phyloP scores from a whole-genome alignment of 2,888 invertebrate species.

The Caenorhabditis wallacei region DNA sequence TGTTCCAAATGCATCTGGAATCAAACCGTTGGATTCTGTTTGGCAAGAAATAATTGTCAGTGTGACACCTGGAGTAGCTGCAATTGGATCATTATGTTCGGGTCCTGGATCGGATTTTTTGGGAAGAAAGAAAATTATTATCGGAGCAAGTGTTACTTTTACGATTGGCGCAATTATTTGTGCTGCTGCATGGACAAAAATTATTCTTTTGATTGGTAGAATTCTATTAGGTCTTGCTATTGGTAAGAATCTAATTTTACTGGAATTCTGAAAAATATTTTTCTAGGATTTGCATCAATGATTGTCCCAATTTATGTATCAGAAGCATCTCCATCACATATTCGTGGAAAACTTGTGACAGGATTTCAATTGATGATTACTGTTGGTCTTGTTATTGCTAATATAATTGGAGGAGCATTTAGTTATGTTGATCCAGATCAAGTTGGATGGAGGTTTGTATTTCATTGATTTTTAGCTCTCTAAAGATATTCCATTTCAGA shows the following conservation, averaged over 20 bases:
- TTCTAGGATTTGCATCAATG: constrained; percentile 83
- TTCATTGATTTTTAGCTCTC: background rate
- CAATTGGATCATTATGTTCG: constrained; percentile 72
- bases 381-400: constrained; percentile 85
- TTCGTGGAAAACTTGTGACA: constrained; percentile 84
- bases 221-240: constrained; percentile 75
- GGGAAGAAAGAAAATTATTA: constrained; percentile 85
- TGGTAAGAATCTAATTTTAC: constrained; percentile 51
- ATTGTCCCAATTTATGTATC: constrained; percentile 86
- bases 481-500: constrained; percentile 30
- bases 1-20: constrained; percentile 69
- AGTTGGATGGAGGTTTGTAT: constrained; percentile 85
- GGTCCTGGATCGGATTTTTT: constrained; percentile 85
- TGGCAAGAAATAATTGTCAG: constrained; percentile 81
- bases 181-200: constrained; percentile 72
- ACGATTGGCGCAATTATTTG: constrained; percentile 84
- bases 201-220: constrained; percentile 72
- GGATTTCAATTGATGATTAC: constrained; percentile 85
- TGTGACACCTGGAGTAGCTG: constrained; percentile 77
- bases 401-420: constrained; percentile 85
- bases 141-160: constrained; percentile 85
- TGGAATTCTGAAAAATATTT: no score
- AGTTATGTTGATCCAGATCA: constrained; percentile 83
- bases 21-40: constrained; percentile 73
- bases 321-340: constrained; percentile 85